Conservation (phyloP, 2,888 invertebrate genomes). For the Nemotelus nigrinus region DNA sequence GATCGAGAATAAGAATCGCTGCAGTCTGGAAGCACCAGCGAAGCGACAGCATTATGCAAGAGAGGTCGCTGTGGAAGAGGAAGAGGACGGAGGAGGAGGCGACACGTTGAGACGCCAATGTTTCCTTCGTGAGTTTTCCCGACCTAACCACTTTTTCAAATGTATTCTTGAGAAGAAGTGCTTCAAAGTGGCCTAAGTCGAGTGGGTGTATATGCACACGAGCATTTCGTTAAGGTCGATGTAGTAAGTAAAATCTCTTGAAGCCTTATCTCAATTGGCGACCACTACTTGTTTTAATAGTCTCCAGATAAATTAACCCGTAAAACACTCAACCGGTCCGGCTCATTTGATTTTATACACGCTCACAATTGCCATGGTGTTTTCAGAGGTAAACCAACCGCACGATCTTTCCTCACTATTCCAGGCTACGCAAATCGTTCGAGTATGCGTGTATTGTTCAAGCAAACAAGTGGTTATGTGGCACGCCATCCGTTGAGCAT, state of each 20-base stretch:
- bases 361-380: neutral
- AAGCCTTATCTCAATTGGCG: slow-evolving; percentile 31
- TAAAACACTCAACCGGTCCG: slow-evolving; percentile 17
- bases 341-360: neutral
- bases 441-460: neutral
- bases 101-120: slow-evolving; percentile 12
- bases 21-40: neutral
- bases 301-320: slow-evolving; percentile 28
- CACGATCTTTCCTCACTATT: neutral
- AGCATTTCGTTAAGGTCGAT: neutral
- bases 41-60: neutral
- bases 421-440: neutral
- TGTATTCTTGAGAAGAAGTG: slow-evolving; percentile 21
- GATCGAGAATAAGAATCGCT: neutral
- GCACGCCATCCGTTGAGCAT: neutral
- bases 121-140: slow-evolving; percentile 3
- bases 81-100: neutral
- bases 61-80: neutral
- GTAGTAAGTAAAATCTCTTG: slow-evolving; percentile 22
- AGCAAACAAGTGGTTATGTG: neutral
- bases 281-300: slow-evolving; percentile 40
- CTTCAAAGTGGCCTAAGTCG: slow-evolving; percentile 20
- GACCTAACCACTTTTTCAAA: slow-evolving; percentile 24
- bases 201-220: slow-evolving; percentile 8
- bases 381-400: neutral